These are phyloP conservation scores for Spilogale gracilis DNA, from an alignment of 2,113 vertebrate species.

Conservation along the genomic window DNA sequence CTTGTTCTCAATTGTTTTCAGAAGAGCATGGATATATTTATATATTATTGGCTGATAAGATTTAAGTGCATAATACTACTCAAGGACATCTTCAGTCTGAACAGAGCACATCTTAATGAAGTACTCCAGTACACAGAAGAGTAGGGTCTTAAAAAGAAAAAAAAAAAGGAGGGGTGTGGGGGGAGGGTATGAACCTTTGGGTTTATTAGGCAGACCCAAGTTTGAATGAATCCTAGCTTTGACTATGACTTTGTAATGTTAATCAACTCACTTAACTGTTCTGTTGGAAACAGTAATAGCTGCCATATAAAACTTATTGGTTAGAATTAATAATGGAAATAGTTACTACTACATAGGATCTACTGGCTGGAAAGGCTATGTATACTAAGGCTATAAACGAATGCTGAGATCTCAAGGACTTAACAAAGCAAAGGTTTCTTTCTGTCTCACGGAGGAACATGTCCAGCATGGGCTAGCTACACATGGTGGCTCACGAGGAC, in stretches of 20 bases:
- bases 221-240: not conserved
- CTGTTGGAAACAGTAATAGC: not conserved
- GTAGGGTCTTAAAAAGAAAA: not conserved
- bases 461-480: not conserved
- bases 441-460: not conserved
- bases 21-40: not conserved
- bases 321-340: slow-evolving; percentile 33
- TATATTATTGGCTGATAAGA: slow-evolving; percentile 27
- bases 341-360: not conserved
- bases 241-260: not conserved
- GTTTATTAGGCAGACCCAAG: not conserved
- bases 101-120: not conserved
- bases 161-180: not conserved
- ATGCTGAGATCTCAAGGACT: not conserved
- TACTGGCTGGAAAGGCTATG: not conserved
- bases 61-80: not conserved
- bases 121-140: not conserved
- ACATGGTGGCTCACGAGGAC: not conserved
- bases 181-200: not conserved
- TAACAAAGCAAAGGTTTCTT: not conserved
- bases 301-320: not conserved
- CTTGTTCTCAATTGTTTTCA: not conserved
- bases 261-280: not conserved
- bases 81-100: not conserved
- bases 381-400: not conserved